These are phyloP conservation scores for Tokudaia muenninki DNA, from an alignment of 2,797 vertebrate species.

Conservation along the genomic window DNA sequence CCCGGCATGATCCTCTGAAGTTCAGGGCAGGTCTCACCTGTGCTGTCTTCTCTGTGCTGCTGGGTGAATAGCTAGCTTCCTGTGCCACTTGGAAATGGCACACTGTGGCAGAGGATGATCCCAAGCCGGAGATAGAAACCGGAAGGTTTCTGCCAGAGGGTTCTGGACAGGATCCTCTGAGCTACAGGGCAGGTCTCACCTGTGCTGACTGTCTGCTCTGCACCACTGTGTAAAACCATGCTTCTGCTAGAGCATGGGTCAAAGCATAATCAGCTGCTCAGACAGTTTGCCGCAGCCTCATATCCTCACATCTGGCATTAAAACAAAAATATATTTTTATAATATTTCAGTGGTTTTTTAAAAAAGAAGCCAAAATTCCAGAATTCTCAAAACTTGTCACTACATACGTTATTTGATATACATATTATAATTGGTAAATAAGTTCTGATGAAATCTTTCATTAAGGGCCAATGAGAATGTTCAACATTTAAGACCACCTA, in stretches of 20 bases:
- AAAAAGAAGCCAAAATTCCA: background rate
- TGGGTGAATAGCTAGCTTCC: no score
- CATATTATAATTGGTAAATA: conserved; percentile 13
- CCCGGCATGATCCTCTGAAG: no score
- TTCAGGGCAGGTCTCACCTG: no score
- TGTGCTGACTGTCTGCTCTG: no score
- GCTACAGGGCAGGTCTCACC: no score
- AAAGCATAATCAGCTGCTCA: background rate
- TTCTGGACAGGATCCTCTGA: no score
- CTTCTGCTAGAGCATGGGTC: background rate
- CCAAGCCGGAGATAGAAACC: no score
- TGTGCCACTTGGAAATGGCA: no score
- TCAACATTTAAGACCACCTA: background rate
- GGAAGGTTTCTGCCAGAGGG: no score
- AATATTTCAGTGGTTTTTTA: background rate
- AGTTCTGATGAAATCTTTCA: conserved; percentile 3
- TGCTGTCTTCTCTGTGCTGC: no score
- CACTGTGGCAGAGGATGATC: no score
- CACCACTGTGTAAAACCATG: background rate
- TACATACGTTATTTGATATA: background rate
- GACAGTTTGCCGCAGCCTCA: background rate
- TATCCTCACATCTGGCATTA: background rate
- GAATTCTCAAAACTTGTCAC: background rate
- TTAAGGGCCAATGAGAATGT: background rate
- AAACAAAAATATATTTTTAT: background rate